Evolutionary conservation across 1,140 invertebrate species (phyloP).

Genomic region (Tetragonula clypearis): DNA sequence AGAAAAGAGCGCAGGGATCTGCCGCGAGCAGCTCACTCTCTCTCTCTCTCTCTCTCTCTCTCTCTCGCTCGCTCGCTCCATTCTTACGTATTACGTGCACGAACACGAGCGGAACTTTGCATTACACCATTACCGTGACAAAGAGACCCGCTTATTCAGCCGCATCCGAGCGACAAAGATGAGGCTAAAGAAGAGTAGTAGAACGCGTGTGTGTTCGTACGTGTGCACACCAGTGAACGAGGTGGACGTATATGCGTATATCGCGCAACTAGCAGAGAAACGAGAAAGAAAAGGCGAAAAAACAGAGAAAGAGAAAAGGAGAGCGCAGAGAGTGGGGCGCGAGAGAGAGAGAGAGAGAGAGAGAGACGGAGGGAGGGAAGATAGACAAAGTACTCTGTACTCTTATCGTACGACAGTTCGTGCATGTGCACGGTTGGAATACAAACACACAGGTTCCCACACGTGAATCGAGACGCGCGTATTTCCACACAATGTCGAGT

Average conservation of each 20-base stretch:
- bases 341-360: not conserved
- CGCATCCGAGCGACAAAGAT: slow-evolving; percentile 37
- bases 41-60: too few species aligned
- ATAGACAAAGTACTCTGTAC: slow-evolving; percentile 32
- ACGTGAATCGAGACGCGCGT: slow-evolving; percentile 32
- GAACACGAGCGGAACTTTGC: slow-evolving; percentile 41
- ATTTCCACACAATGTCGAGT: slow-evolving; percentile 16
- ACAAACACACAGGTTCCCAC: slow-evolving; percentile 13
- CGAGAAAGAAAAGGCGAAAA: slow-evolving; percentile 19
- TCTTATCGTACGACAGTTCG: slow-evolving; percentile 52
- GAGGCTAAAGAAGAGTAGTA: not conserved
- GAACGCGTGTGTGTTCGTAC: slow-evolving; percentile 24
- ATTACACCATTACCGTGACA: slow-evolving; percentile 67
- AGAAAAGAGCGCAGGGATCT: not conserved
- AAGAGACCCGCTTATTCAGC: slow-evolving; percentile 54
- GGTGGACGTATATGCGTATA: not conserved
- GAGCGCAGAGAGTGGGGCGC: not conserved
- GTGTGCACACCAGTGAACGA: not conserved
- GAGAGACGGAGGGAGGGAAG: not conserved
- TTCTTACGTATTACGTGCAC: slow-evolving; percentile 64
- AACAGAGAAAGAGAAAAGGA: slow-evolving; percentile 6
- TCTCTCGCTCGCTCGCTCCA: slow-evolving; percentile 35
- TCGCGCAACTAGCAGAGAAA: slow-evolving; percentile 19
- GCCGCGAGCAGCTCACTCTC: slow-evolving; percentile 5
- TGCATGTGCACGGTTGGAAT: slow-evolving; percentile 60